Base-by-base conservation (phyloP, 2,888 invertebrate species). In the Glomeris marginata region DNA sequence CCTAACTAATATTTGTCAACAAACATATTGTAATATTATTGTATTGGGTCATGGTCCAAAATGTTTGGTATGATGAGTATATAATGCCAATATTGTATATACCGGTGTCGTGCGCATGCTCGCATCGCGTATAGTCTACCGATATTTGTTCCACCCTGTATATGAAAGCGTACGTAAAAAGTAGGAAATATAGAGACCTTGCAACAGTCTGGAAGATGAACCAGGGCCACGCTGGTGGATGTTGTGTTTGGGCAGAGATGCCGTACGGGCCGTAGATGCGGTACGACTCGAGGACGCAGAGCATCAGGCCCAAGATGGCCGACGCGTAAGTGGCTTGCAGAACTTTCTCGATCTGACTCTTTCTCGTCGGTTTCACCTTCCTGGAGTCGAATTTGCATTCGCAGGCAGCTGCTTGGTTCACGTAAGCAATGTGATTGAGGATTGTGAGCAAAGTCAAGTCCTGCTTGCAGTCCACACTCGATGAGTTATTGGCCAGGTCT, bases 211-310 rank as follows among this genome's bases (percentile, higher is more conserved):
- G 74, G 57, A 73, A 72, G 22, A 69, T 59, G 45, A 74, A 66
- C 76, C 76, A 76, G 1, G 72, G 71, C 73, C 73, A 72, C 10
- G 72, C 68, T 45, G 69, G 65, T 35, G 65, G 58, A 21, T 54
- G 41, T 58, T 51, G 62, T 61, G 57, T 52, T 41, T 52, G 53
- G 45, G 62, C 61, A 41, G 64, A 57, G 21, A 66, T 60, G 2
- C 74, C 74, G 51, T 73, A 73, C 40, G 72, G 69, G 47, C 74
- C 72, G 56, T 72, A 70, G 54, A 74, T 66, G 47, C 72, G 67
- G 50, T 68, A 68, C 20, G 71, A 61, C 54, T 74, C 70, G 15
- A 70, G 65, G 18, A 74, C 58, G 54, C 73, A 73, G 15, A 74
- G 62, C n/a, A 72, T 54, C 21, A 74, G 66, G 41, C 73, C 73